Conservation (phyloP, 2,888 invertebrate species). For the Stramonita haemastoma region DNA sequence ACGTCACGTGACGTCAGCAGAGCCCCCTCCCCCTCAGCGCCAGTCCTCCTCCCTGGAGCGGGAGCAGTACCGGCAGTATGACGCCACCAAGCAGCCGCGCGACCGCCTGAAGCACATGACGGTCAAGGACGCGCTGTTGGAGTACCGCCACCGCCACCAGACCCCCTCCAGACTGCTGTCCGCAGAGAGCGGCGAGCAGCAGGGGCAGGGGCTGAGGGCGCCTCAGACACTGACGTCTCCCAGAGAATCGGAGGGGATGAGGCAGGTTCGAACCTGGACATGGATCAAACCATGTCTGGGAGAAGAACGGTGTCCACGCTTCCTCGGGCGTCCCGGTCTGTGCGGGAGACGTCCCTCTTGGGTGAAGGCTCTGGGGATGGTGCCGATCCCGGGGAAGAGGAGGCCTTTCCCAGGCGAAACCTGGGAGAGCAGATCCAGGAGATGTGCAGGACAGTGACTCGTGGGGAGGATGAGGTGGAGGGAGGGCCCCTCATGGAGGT, state of each 20-base stretch:
- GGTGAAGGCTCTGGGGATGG: neutral
- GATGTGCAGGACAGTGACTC: constrained; percentile 22
- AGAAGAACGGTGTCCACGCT: constrained; percentile 16
- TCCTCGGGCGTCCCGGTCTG: neutral
- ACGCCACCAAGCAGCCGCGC: constrained; percentile 57
- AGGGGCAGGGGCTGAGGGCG: neutral
- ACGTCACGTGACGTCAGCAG: constrained; percentile 21
- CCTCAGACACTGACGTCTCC: constrained; percentile 28
- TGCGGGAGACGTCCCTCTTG: constrained; percentile 6
- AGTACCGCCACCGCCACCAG: constrained; percentile 52
- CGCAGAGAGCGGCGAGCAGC: neutral
- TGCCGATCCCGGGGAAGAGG: neutral
- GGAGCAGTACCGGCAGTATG: constrained; percentile 45
- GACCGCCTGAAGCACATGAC: constrained; percentile 62
- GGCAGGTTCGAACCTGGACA: neutral
- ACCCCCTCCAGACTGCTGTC: constrained; percentile 20
- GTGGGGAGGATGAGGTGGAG: neutral
- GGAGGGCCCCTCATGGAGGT: neutral
- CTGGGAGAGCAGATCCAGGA: constrained; percentile 21
- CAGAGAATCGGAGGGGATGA: neutral
- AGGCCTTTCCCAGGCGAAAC: neutral
- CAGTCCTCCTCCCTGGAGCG: constrained; percentile 32
- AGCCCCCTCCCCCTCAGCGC: constrained; percentile 35
- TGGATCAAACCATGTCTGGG: neutral
- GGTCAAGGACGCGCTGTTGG: constrained; percentile 60